A percentile compares a stretch with the other conserved stretches of the same genome.
These are phyloP conservation scores for Scartelaos histophorus DNA, from an alignment of 2,113 vertebrate genomes.

Conservation along the genomic window DNA sequence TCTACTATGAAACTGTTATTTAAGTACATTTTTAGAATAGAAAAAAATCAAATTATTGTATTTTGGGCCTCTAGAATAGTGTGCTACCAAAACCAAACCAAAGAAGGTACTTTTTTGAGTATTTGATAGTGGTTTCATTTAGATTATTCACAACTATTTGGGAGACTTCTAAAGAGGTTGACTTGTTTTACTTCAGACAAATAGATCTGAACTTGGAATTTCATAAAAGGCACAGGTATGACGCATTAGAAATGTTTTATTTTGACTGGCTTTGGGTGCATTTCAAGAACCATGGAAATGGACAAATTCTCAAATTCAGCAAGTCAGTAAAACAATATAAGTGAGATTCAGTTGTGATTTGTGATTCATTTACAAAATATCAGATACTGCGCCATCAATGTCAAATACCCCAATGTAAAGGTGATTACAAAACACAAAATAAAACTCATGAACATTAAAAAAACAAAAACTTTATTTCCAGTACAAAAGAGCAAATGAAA, in stretches of 20 bases:
- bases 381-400: background rate
- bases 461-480: slow-evolving; percentile 76
- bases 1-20: background rate
- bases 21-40: background rate
- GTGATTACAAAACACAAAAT: background rate
- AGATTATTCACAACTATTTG: too few species aligned
- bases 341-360: background rate
- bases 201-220: background rate
- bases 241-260: background rate
- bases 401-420: background rate
- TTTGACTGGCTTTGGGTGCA: background rate
- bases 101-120: too few species aligned
- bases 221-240: background rate
- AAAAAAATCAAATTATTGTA: background rate
- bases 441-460: slow-evolving; percentile 9
- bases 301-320: background rate
- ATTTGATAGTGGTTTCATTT: too few species aligned
- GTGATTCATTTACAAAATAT: background rate
- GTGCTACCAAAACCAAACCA: too few species aligned
- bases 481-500: slow-evolving; percentile 73
- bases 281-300: background rate
- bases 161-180: too few species aligned
- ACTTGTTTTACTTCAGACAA: background rate
- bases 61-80: background rate
- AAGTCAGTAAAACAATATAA: background rate